Base-by-base conservation (phyloP, 2,113 vertebrate genomes). In the Alligator sinensis region DNA sequence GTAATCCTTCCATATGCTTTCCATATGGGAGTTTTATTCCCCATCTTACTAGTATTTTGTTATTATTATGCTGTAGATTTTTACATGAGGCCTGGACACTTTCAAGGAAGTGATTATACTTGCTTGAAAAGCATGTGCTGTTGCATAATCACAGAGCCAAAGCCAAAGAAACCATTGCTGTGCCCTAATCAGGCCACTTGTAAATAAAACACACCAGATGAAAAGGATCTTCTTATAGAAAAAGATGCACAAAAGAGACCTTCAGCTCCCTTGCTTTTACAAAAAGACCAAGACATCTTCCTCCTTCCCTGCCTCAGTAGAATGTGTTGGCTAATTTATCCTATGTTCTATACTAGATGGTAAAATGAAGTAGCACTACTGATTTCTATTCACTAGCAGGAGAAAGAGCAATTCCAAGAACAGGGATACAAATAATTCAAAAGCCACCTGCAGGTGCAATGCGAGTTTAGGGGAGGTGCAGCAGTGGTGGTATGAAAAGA, bases 121-220 rank as follows among this genome's bases (percentile, higher is more conserved):
- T 70, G 86, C 89, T 88, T 93, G 96, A 94, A 95, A 64, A 84
- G 95, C 96, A 68, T 0, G 27, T 84, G 90, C 79, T 88, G 92
- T 90, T 97, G 95, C 88, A 94, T 93, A 96, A 97, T 94, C 84
- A 94, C 47, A 75, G 90, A 96, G 91, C 77, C 79, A 93, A 97
- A 96, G 96, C 96, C 96, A 96, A 80, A 89, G 87, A 86, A 96
- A 93, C 83, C 70, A 96, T 93, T 92, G 87, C 93, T 61, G 85
- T 18, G 78, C 94, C 66, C 66, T 24, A 59, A 78, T 57, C 79
- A 85, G 92, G 95, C 91, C 88, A 88, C 89, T 3, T 88, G 88
- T 91, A 97, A 97, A 96, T 96, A 91, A 94, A 92, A 82, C 86
- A 66, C 83, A 58, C 77, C 16, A 76, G 91, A 78, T 8, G 1